These are phyloP conservation scores for Lutraria rhynchaena DNA, from an alignment of 1,140 invertebrate species.

Conservation along the genomic window DNA sequence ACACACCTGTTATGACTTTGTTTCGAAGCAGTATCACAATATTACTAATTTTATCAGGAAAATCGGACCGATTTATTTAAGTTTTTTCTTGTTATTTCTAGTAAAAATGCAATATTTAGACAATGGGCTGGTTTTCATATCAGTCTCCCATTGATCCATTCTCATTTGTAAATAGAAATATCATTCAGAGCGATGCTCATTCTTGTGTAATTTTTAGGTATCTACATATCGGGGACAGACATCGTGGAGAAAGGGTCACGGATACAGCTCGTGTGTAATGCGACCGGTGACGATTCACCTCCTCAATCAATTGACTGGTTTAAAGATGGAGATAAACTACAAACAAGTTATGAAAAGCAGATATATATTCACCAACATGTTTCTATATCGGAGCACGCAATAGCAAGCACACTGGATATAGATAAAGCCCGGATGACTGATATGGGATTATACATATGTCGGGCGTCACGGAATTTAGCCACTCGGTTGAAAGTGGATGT, in stretches of 20 bases:
- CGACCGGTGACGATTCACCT: constrained; percentile 45
- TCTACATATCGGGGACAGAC: constrained; percentile 67
- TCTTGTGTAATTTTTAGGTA: no score
- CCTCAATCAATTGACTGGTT: constrained; percentile 74
- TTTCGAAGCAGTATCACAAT: no score
- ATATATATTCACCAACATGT: constrained; percentile 45
- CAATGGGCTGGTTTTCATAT: no score
- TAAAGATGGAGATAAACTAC: constrained; percentile 65
- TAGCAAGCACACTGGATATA: constrained; percentile 67
- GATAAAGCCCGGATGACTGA: constrained; percentile 65
- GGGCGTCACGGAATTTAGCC: constrained; percentile 66
- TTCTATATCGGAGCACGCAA: constrained; percentile 52
- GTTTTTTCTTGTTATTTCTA: no score
- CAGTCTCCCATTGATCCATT: no score
- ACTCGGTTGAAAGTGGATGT: constrained; percentile 72
- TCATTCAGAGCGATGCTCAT: no score
- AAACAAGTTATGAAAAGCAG: constrained; percentile 39
- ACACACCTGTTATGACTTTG: no score
- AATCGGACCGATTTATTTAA: no score
- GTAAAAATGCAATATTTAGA: no score
- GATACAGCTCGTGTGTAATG: constrained; percentile 71
- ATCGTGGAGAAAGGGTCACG: constrained; percentile 74
- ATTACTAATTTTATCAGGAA: no score
- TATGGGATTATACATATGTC: constrained; percentile 71
- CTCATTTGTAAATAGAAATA: no score